Conservation (phyloP, 2,113 vertebrate species). For the Anoplopoma fimbria region DNA sequence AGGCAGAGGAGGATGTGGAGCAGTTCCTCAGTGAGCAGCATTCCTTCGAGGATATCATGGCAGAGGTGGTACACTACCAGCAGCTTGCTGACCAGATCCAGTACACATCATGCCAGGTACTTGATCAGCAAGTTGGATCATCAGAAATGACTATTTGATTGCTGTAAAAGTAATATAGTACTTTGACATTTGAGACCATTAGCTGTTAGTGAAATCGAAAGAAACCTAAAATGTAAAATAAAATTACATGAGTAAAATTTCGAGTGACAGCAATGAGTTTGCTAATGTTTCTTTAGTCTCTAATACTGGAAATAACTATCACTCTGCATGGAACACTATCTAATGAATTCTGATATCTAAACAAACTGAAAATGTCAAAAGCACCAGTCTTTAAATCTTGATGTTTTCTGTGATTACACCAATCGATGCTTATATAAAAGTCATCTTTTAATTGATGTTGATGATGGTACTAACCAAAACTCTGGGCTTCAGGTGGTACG, state of each 20-base stretch:
- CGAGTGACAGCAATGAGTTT: background rate
- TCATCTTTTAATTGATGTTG: background rate
- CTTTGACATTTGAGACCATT: background rate
- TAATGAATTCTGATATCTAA: background rate
- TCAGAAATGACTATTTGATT: background rate
- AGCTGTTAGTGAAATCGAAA: background rate
- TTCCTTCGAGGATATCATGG: conserved; percentile 85
- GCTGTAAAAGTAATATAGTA: background rate
- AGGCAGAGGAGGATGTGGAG: conserved; percentile 85
- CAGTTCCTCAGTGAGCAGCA: conserved; percentile 85
- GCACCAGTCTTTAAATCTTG: background rate
- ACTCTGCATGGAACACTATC: background rate
- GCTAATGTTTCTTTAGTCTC: background rate
- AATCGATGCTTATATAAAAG: background rate
- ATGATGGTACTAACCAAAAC: conserved; percentile 2
- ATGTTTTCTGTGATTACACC: background rate
- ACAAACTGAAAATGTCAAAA: background rate
- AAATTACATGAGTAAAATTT: background rate
- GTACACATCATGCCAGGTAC: conserved; percentile 86
- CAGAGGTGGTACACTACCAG: conserved; percentile 85
- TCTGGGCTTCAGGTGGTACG: conserved; percentile 79
- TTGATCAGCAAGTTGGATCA: background rate
- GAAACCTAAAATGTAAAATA: background rate
- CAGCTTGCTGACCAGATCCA: conserved; percentile 87
- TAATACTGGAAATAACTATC: background rate